phyloP scores from a whole-genome alignment of 2,113 vertebrate species.

The Aspiorhynchus laticeps region DNA sequence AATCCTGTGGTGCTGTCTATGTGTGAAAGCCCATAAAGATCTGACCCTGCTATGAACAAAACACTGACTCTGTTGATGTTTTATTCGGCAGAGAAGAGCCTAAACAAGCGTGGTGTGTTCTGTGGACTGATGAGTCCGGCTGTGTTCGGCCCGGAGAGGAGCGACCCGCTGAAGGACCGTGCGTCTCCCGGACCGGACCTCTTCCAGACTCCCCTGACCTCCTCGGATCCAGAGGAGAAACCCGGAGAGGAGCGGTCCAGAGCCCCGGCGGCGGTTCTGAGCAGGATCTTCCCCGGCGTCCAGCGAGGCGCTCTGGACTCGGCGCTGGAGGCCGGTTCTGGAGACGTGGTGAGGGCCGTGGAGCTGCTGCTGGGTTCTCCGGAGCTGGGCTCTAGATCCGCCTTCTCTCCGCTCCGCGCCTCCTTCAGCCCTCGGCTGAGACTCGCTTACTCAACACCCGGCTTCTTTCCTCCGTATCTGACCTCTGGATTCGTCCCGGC shows the following conservation, averaged over 20 bases:
- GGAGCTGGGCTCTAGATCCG: slow-evolving; percentile 75
- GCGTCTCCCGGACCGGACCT: slow-evolving; percentile 68
- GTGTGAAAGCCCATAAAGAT: too few species aligned
- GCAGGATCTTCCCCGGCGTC: slow-evolving; percentile 84
- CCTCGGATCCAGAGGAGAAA: slow-evolving; percentile 84
- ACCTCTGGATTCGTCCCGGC: slow-evolving; percentile 80
- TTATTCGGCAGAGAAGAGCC: slow-evolving; percentile 73
- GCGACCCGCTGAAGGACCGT: slow-evolving; percentile 51
- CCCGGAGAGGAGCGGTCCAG: slow-evolving; percentile 5
- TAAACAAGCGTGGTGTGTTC: slow-evolving; percentile 72
- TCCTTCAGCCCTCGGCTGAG: slow-evolving; percentile 73
- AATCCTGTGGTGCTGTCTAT: too few species aligned
- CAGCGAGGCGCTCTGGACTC: slow-evolving; percentile 76
- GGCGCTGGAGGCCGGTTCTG: slow-evolving; percentile 79
- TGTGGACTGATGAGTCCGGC: slow-evolving; percentile 70
- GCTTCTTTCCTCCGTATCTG: slow-evolving; percentile 81
- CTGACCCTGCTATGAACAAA: not conserved
- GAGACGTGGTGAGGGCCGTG: slow-evolving; percentile 86
- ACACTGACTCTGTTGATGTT: not conserved
- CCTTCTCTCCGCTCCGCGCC: slow-evolving; percentile 81
- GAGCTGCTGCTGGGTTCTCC: slow-evolving; percentile 80
- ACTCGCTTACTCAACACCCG: slow-evolving; percentile 77
- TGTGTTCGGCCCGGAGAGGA: slow-evolving; percentile 55
- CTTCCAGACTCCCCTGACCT: slow-evolving; percentile 74
- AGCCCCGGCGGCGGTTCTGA: slow-evolving; percentile 80